Base-by-base conservation (phyloP, 2,797 vertebrate genomes). In the Merluccius polli region DNA sequence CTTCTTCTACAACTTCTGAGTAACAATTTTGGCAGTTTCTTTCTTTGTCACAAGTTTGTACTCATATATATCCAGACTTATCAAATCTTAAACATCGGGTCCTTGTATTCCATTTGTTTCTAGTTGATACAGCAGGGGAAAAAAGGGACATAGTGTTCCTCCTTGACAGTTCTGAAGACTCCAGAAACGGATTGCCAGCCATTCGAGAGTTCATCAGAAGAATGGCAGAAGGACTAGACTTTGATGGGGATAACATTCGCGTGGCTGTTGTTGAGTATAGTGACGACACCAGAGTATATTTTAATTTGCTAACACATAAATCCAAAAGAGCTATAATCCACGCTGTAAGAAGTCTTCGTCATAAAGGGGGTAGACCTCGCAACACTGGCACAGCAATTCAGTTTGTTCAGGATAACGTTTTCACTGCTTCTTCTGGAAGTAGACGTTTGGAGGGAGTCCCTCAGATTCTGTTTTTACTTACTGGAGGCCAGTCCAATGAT, bases 131-230 rank as follows among this genome's bases (percentile, higher is more conserved):
- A 91, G 87, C 87, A 48, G 87, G 76, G 74, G 83, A 81, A 76
- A 91, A 91, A 83, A 90, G 90, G 83, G 93, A 95, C 73, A 85
- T 94, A 78, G 91, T 94, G 75, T 94, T 94, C 91, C 90, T 95
- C 71, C 84, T 94, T 90, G 92, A 95, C 86, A 91, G 93, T 69
- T 93, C 93, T 0, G 90, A 94, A 79, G 89, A 85, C 75, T 90
- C 93, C 73, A 90, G 92, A 91, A 93, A 91, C 81, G 92, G 89
- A 74, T 75, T 94, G 35, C 92, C 91, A 77, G 91, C 88, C 75
- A 85, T 93, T 76, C 89, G 91, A 76, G 88, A 93, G 77, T 94
- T 93, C 83, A 89, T 94, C 84, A 79, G 90, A 88, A 91, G 89
- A 91, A 92, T 93, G 89, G 82, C 78, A 77, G 83, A 90, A 75